phyloP scores from a whole-genome alignment of 1,140 invertebrate species.

The Drosophila chauvacae region DNA sequence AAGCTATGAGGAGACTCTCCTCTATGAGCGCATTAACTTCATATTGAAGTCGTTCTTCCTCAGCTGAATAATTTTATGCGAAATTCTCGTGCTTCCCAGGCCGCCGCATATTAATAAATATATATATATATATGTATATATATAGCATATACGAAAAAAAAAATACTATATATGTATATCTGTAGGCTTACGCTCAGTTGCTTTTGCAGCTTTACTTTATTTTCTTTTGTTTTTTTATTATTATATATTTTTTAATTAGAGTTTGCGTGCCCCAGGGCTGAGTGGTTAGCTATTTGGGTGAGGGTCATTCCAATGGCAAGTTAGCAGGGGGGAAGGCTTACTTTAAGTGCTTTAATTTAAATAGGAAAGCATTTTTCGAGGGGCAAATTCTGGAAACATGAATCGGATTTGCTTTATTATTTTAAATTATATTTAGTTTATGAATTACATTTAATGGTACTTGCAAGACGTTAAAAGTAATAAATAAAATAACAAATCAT shows the following conservation, averaged over 20 bases:
- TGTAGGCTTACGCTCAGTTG: slow-evolving; percentile 18
- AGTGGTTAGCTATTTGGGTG: slow-evolving; percentile 38
- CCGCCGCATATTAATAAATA: slow-evolving; percentile 6
- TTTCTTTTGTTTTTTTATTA: slow-evolving; percentile 12
- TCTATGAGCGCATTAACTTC: slow-evolving; percentile 30
- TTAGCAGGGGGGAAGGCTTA: slow-evolving; percentile 14
- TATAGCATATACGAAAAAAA: not conserved
- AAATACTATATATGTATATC: not conserved
- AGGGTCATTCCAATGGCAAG: slow-evolving; percentile 38
- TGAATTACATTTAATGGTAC: no score
- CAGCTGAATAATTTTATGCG: slow-evolving; percentile 62
- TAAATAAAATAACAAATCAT: no score
- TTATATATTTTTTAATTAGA: slow-evolving; percentile 37
- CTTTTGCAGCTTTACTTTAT: slow-evolving; percentile 27
- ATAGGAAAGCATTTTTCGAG: not conserved
- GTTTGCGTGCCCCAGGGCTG: slow-evolving; percentile 45
- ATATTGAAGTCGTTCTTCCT: slow-evolving; percentile 15
- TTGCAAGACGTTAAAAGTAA: no score
- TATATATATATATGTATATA: not conserved
- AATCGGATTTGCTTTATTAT: not conserved
- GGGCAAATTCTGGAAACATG: not conserved
- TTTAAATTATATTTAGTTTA: no score
- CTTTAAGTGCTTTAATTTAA: slow-evolving; percentile 3
- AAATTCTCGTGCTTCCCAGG: slow-evolving; percentile 68
- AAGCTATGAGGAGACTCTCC: slow-evolving; percentile 3